These are phyloP conservation scores for Cheumatopsyche charites DNA, from an alignment of 1,140 invertebrate species.

Conservation along the genomic window DNA sequence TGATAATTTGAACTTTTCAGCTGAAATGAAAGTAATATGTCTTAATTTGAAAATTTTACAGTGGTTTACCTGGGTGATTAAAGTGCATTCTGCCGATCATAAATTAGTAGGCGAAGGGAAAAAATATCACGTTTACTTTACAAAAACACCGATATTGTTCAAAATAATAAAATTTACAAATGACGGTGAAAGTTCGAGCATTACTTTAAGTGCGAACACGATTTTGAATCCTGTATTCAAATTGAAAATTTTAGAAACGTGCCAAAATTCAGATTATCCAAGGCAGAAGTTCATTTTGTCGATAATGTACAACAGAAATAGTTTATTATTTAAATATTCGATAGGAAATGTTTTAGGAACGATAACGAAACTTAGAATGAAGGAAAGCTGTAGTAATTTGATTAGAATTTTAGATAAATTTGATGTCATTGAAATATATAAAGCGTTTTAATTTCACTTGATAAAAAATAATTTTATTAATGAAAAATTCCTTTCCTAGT, in stretches of 20 bases:
- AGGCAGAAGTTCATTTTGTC: conserved; percentile 1
- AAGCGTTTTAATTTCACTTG: not conserved
- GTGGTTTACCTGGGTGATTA: conserved; percentile 10
- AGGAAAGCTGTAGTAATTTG: not conserved
- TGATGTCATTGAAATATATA: not conserved
- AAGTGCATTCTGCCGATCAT: not conserved
- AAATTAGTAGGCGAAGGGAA: not conserved
- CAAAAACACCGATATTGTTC: not conserved
- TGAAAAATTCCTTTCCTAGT: no score
- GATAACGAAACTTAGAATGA: not conserved
- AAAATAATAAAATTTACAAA: not conserved
- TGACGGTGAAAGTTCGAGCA: not conserved
- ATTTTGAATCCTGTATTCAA: conserved; percentile 3
- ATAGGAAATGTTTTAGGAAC: not conserved
- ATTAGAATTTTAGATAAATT: not conserved
- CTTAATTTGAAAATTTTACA: not conserved
- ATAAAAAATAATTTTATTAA: no score
- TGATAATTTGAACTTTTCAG: not conserved
- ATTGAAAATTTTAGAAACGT: conserved; percentile 15
- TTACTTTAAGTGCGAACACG: not conserved
- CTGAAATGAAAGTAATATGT: not conserved
- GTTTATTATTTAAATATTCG: conserved; percentile 13
- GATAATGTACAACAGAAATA: conserved; percentile 3
- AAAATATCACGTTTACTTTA: conserved; percentile 14
- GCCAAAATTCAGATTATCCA: not conserved